phyloP scores from a whole-genome alignment of 1,140 invertebrate species.

The Trichogramma pretiosum region DNA sequence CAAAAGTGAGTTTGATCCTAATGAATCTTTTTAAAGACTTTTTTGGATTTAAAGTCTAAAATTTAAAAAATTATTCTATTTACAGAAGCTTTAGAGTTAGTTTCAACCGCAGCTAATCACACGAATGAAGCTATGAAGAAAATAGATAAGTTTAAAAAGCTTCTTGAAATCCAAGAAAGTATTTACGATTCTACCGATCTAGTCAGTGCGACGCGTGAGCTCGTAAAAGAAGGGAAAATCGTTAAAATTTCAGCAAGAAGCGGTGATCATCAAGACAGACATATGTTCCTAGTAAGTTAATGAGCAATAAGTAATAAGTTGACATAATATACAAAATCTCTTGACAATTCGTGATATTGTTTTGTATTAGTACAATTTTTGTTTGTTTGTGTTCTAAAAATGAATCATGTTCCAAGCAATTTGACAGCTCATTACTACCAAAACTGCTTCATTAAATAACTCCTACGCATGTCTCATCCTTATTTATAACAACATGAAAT shows the following conservation, averaged over 20 bases:
- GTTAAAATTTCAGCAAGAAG: slow-evolving; percentile 59
- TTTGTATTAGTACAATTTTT: too few species aligned
- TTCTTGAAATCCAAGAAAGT: slow-evolving; percentile 44
- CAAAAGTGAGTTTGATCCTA: slow-evolving; percentile 30
- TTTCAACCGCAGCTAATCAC: slow-evolving; percentile 65
- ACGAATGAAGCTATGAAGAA: slow-evolving; percentile 63
- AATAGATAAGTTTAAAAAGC: slow-evolving; percentile 43
- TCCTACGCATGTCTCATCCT: too few species aligned
- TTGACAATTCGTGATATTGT: too few species aligned
- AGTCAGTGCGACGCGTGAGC: slow-evolving; percentile 58
- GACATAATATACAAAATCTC: too few species aligned
- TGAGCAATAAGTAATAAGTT: too few species aligned
- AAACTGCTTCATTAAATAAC: too few species aligned
- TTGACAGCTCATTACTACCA: too few species aligned
- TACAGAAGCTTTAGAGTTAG: slow-evolving; percentile 55
- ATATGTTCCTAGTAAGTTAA: slow-evolving; percentile 61
- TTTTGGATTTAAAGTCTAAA: background rate
- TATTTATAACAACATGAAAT: slow-evolving; percentile 17
- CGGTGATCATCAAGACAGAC: slow-evolving; percentile 55
- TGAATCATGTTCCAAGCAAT: too few species aligned
- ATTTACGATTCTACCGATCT: slow-evolving; percentile 54
- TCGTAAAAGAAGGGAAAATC: slow-evolving; percentile 63
- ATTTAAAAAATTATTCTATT: slow-evolving; percentile 9
- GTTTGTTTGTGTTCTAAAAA: too few species aligned
- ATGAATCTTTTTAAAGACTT: background rate